phyloP scores from a whole-genome alignment of 2,797 vertebrate genomes.

The Lutjanus argentimaculatus region DNA sequence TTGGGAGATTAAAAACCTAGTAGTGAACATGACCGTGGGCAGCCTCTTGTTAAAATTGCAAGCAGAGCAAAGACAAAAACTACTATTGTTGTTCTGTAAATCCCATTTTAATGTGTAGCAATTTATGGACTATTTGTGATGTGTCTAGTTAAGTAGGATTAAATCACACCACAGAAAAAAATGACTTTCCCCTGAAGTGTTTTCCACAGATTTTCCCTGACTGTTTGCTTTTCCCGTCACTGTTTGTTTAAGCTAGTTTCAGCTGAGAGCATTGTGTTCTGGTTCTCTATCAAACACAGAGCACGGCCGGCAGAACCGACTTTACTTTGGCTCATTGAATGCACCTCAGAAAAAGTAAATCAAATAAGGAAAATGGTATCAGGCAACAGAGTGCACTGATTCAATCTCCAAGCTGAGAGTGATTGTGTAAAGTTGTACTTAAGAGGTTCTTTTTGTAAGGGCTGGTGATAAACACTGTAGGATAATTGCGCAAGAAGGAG shows the following conservation, averaged over 20 bases:
- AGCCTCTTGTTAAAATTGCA: background rate
- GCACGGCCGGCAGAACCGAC: constrained; percentile 15
- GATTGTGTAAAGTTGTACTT: constrained; percentile 15
- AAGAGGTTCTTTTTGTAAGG: constrained; percentile 1
- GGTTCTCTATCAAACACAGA: constrained; percentile 51
- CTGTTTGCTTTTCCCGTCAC: constrained; percentile 62
- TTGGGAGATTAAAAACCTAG: background rate
- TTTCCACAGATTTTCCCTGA: constrained; percentile 52
- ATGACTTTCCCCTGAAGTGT: background rate
- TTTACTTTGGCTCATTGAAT: constrained; percentile 51
- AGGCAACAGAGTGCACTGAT: constrained; percentile 40
- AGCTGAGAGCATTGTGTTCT: constrained; percentile 51
- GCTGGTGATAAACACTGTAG: constrained; percentile 12
- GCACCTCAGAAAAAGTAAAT: constrained; percentile 44
- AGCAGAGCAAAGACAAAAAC: background rate
- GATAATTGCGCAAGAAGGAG: constrained; percentile 1
- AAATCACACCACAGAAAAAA: constrained; percentile 19
- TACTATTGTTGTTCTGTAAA: background rate
- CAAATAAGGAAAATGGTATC: constrained; percentile 42
- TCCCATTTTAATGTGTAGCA: background rate
- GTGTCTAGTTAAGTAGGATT: background rate
- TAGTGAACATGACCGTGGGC: background rate
- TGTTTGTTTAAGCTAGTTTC: constrained; percentile 76
- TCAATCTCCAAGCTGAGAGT: constrained; percentile 21
- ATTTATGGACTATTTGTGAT: background rate